phyloP scores from a whole-genome alignment of 2,888 invertebrate genomes.

The Geotrupes spiniger region DNA sequence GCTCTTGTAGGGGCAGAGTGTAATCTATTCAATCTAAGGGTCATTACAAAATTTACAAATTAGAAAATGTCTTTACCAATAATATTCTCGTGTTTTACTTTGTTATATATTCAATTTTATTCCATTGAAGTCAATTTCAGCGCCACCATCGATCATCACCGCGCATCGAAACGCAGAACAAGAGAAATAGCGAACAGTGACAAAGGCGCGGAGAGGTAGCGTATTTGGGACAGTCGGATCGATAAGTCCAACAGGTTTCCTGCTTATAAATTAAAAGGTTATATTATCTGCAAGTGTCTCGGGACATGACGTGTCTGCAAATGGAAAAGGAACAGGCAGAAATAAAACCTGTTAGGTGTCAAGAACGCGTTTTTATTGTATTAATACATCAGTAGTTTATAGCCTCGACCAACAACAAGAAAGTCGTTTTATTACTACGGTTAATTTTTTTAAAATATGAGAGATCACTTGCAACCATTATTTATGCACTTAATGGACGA shows the following conservation, averaged over 20 bases:
- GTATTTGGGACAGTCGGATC: constrained; percentile 16
- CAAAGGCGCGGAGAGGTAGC: background rate
- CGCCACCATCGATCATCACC: too few species aligned
- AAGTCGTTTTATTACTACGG: constrained; percentile 13
- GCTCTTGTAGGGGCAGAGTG: too few species aligned
- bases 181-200: too few species aligned
- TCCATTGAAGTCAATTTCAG: too few species aligned
- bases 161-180: too few species aligned
- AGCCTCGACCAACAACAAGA: constrained; percentile 15
- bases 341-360: constrained; percentile 28
- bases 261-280: constrained; percentile 23
- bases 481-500: constrained; percentile 6
- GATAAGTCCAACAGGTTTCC: constrained; percentile 18
- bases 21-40: too few species aligned
- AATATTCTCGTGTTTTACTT: too few species aligned
- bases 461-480: constrained; percentile 6
- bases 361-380: constrained; percentile 23
- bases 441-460: constrained; percentile 9
- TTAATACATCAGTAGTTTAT: constrained; percentile 20
- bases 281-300: constrained; percentile 23
- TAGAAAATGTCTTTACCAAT: too few species aligned
- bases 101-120: too few species aligned
- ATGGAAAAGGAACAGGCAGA: constrained; percentile 19
- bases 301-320: constrained; percentile 18
- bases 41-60: too few species aligned